phyloP scores from a whole-genome alignment of 2,888 invertebrate genomes.

The Laspeyria flexula region DNA sequence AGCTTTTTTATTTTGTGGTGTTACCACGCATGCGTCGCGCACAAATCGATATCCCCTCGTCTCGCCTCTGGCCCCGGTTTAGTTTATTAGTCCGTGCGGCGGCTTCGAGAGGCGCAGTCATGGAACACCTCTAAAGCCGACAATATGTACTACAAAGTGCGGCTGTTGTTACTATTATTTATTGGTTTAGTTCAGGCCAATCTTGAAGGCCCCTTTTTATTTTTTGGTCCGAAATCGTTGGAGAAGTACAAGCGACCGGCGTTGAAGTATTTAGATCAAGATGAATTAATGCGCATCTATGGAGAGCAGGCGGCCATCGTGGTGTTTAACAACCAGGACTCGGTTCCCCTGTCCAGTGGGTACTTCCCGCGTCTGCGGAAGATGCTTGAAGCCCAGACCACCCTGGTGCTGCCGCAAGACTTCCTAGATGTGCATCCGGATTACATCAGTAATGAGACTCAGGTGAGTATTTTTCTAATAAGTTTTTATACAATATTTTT shows the following conservation, averaged over 20 bases:
- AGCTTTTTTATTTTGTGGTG: not conserved
- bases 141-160: slow-evolving; percentile 33
- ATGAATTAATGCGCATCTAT: slow-evolving; percentile 85
- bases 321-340: slow-evolving; percentile 86
- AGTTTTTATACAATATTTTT: not conserved
- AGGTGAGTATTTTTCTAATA: slow-evolving; percentile 59
- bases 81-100: not conserved
- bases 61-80: not conserved
- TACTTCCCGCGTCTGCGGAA: slow-evolving; percentile 85
- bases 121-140: slow-evolving; percentile 13
- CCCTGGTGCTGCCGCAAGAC: slow-evolving; percentile 85
- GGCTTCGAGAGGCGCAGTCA: slow-evolving; percentile 12
- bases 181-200: slow-evolving; percentile 65
- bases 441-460: slow-evolving; percentile 87
- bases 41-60: slow-evolving; percentile 23
- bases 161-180: slow-evolving; percentile 35
- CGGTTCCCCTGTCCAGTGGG: slow-evolving; percentile 81
- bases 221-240: slow-evolving; percentile 85
- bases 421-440: slow-evolving; percentile 86
- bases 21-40: slow-evolving; percentile 25
- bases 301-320: slow-evolving; percentile 85
- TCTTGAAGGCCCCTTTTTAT: slow-evolving; percentile 86
- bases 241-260: slow-evolving; percentile 80
- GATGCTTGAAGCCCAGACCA: slow-evolving; percentile 81
- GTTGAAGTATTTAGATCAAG: slow-evolving; percentile 81